Evolutionary conservation across 2,888 invertebrate genomes (phyloP).

Genomic region (Herminia tarsipennalis): DNA sequence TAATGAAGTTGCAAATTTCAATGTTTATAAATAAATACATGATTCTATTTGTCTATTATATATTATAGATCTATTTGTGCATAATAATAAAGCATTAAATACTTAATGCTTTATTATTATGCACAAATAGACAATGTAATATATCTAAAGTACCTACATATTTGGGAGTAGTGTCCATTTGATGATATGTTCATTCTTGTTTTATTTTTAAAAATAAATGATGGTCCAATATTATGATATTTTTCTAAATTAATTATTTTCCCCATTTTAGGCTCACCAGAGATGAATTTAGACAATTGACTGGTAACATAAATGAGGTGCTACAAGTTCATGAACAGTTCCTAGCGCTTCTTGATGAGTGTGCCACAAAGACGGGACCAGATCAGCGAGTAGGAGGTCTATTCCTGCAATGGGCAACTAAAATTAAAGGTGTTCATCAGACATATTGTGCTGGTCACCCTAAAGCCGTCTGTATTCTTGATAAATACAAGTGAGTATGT

Average conservation of each 20-base stretch:
- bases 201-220: no score
- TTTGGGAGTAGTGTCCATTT: no score
- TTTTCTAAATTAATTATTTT: no score
- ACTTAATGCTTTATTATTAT: no score
- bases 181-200: no score
- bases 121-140: no score
- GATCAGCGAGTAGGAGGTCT: conserved; percentile 96
- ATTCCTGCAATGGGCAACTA: conserved; percentile 94
- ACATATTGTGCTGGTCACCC: conserved; percentile 97
- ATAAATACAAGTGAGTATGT: conserved; percentile 96
- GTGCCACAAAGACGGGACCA: conserved; percentile 88
- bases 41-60: no score
- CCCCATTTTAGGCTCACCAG: conserved; percentile 88
- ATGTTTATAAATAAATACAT: no score
- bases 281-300: conserved; percentile 94
- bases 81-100: no score
- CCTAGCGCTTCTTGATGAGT: conserved; percentile 91
- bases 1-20: no score
- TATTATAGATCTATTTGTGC: no score
- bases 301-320: conserved; percentile 95
- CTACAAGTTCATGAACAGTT: conserved; percentile 94
- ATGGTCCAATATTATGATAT: neutral
- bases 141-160: no score
- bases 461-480: conserved; percentile 96
- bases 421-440: conserved; percentile 93